Percentiles rank a stretch among this genome's conserved stretches.
Evolutionary conservation across 2,113 vertebrate species (phyloP).

Genomic region (Cynopterus brachyotis): DNA sequence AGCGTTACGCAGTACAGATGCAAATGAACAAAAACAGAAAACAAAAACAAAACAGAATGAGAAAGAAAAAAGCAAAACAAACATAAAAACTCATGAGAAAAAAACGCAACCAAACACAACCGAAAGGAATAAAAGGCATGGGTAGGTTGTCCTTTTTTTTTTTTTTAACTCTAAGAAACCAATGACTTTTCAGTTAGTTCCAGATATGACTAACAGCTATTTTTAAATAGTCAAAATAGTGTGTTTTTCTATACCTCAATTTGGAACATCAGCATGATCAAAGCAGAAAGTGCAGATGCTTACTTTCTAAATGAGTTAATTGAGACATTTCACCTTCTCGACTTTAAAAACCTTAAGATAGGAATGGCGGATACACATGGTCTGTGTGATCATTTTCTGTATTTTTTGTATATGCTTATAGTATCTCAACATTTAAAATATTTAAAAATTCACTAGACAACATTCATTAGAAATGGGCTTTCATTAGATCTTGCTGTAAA

Average conservation of each 20-base stretch:
- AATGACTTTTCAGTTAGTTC: background rate
- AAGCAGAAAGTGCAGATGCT: background rate
- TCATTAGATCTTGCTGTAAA: background rate
- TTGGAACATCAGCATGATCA: background rate
- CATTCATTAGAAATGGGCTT: background rate
- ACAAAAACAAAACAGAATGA: conserved; percentile 70
- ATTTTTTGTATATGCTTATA: background rate
- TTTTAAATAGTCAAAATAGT: background rate
- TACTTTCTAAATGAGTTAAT: background rate
- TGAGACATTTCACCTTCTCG: background rate
- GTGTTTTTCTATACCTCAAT: background rate
- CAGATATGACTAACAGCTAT: background rate
- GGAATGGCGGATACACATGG: background rate
- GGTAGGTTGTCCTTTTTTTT: background rate
- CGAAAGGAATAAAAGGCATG: conserved; percentile 30
- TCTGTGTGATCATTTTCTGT: background rate
- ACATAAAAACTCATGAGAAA: conserved; percentile 47
- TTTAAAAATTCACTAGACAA: background rate
- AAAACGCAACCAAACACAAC: conserved; percentile 12
- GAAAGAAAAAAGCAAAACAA: conserved; percentile 56
- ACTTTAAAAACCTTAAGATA: background rate
- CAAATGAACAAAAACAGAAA: conserved; percentile 69
- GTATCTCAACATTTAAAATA: background rate
- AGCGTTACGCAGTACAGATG: conserved; percentile 63
- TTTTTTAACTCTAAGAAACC: background rate